A percentile compares a stretch with the other conserved stretches of the same genome.
These are phyloP conservation scores for Scaptomyza flava DNA, from an alignment of 2,888 invertebrate species.

Conservation along the genomic window DNA sequence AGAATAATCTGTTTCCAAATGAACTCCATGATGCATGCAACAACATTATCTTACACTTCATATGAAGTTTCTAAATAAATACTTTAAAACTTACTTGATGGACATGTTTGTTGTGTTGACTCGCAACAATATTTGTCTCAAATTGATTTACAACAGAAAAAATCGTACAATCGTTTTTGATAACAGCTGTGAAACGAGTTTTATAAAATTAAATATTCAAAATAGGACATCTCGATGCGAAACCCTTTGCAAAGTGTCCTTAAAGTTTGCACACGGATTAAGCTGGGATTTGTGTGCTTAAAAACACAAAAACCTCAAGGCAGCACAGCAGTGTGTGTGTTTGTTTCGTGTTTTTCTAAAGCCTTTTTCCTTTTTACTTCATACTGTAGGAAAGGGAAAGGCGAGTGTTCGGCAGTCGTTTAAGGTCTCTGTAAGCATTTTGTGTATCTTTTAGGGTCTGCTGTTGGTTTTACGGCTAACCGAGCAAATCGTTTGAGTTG, in stretches of 20 bases:
- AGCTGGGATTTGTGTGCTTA: conserved; percentile 61
- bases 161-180: conserved; percentile 43
- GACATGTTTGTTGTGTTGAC: conserved; percentile 33
- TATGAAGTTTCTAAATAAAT: background rate
- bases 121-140: conserved; percentile 24
- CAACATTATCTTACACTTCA: too few species aligned
- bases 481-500: conserved; percentile 75
- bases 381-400: background rate
- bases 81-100: conserved; percentile 15
- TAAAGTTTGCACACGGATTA: conserved; percentile 75
- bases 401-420: conserved; percentile 48
- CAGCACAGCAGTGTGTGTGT: conserved; percentile 13
- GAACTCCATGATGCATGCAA: too few species aligned
- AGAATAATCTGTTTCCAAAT: background rate
- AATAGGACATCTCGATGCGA: conserved; percentile 55
- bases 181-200: conserved; percentile 55
- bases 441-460: conserved; percentile 65
- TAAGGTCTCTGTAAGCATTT: conserved; percentile 63
- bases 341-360: conserved; percentile 54
- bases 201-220: conserved; percentile 64
- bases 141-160: conserved; percentile 40
- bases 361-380: conserved; percentile 30
- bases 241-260: conserved; percentile 64
- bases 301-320: conserved; percentile 56
- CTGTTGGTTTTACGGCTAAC: conserved; percentile 66